A percentile compares a stretch with the other conserved stretches of the same genome.
These are phyloP conservation scores for Xestia sexstrigata DNA, from an alignment of 2,888 invertebrate species.

Conservation along the genomic window DNA sequence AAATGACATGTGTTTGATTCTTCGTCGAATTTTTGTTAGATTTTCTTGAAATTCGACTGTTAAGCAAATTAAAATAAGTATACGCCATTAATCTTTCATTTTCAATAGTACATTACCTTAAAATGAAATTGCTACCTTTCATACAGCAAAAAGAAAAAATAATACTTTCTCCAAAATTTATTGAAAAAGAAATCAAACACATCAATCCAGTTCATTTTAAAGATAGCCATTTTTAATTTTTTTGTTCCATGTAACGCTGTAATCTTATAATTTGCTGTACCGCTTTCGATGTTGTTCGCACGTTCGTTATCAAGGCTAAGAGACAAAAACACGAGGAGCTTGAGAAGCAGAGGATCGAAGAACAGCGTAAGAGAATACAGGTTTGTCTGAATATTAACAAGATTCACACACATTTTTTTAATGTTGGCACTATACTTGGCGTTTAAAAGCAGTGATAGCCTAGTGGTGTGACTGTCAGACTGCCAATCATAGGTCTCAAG, in stretches of 20 bases:
- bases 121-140: not conserved
- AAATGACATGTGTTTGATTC: conserved; percentile 38
- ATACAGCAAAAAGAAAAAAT: not conserved
- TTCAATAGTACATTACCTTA: too few relatives aligned
- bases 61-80: not conserved
- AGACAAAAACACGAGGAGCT: conserved; percentile 96
- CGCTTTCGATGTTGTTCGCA: conserved; percentile 90
- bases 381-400: conserved; percentile 85
- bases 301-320: conserved; percentile 93
- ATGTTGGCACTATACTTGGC: not conserved
- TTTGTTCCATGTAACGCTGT: conserved; percentile 89
- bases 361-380: conserved; percentile 96
- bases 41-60: not conserved
- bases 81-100: not conserved
- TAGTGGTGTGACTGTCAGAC: too few relatives aligned
- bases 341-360: conserved; percentile 96
- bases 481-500: too few relatives aligned
- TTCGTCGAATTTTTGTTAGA: not conserved
- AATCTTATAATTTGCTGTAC: conserved; percentile 86
- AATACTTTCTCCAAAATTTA: not conserved
- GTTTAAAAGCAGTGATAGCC: not conserved
- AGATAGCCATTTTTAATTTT: conserved; percentile 67
- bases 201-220: conserved; percentile 18
- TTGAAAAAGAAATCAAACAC: conserved; percentile 43
- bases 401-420: not conserved